phyloP scores from a whole-genome alignment of 2,797 vertebrate species.

The Crax fasciolata region DNA sequence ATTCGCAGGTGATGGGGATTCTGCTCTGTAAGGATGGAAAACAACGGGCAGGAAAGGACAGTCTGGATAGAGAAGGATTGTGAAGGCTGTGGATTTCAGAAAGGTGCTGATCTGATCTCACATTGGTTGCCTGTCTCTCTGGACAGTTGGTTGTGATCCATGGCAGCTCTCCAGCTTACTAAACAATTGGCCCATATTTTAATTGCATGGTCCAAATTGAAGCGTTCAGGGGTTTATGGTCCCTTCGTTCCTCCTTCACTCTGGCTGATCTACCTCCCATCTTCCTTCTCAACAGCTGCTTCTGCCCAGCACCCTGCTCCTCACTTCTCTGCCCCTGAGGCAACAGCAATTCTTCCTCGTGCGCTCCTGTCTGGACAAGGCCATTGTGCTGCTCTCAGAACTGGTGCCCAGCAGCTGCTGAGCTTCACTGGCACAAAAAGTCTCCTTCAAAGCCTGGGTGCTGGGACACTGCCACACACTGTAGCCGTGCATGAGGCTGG shows the following conservation, averaged over 20 bases:
- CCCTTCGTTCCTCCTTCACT: fast-evolving
- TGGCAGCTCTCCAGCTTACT: neutral
- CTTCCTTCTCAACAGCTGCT: neutral
- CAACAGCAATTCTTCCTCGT: neutral
- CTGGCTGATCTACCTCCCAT: neutral
- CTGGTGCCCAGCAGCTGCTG: neutral
- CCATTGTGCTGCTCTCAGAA: neutral
- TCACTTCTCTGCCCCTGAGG: neutral
- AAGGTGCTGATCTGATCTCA: neutral
- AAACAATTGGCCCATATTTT: neutral
- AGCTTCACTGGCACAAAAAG: neutral
- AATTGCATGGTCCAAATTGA: neutral
- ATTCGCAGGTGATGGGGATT: neutral
- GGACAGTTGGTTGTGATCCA: neutral
- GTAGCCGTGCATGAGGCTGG: neutral
- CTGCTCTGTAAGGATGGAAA: neutral
- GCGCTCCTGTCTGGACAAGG: neutral
- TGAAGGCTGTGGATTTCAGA: neutral
- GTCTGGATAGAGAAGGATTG: neutral
- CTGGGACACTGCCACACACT: neutral
- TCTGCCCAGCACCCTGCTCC: neutral
- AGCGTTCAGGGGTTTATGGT: fast-evolving
- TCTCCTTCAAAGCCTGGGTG: neutral
- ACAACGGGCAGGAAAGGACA: neutral
- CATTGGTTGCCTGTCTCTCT: neutral